These are phyloP conservation scores for Chlorodrepanis virens DNA, from an alignment of 2,113 vertebrate genomes.

Conservation along the genomic window DNA sequence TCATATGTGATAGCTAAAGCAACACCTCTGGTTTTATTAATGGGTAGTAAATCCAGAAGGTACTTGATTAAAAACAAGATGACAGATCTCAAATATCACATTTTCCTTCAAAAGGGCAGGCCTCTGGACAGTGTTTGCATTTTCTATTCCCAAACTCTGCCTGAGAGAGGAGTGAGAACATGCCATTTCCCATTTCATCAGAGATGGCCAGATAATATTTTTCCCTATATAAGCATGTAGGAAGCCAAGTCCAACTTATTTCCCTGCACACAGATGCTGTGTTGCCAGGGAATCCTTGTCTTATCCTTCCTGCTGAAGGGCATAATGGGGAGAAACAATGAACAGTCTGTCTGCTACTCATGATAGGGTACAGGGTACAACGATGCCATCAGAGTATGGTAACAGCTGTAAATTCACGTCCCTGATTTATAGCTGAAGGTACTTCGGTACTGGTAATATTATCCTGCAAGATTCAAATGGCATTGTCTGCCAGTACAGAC, in stretches of 20 bases:
- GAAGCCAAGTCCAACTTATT: neutral
- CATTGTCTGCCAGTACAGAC: neutral
- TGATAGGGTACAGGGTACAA: neutral
- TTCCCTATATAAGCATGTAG: neutral
- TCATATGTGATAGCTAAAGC: neutral
- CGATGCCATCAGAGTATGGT: neutral
- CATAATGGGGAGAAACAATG: neutral
- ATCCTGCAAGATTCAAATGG: neutral
- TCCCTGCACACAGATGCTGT: neutral
- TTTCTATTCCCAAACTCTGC: neutral
- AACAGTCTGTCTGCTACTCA: neutral
- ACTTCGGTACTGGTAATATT: neutral
- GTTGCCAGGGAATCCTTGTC: neutral
- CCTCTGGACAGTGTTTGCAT: neutral
- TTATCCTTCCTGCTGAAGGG: neutral
- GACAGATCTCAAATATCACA: neutral
- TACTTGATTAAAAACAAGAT: neutral
- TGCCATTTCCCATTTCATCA: neutral
- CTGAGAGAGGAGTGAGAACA: neutral
- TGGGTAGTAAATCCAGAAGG: neutral
- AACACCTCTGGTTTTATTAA: neutral
- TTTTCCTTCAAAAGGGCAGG: neutral
- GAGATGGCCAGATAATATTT: neutral
- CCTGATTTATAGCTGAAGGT: neutral
- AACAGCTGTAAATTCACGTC: neutral